Base-by-base conservation (phyloP, 2,113 vertebrate genomes). In the Strix uralensis region DNA sequence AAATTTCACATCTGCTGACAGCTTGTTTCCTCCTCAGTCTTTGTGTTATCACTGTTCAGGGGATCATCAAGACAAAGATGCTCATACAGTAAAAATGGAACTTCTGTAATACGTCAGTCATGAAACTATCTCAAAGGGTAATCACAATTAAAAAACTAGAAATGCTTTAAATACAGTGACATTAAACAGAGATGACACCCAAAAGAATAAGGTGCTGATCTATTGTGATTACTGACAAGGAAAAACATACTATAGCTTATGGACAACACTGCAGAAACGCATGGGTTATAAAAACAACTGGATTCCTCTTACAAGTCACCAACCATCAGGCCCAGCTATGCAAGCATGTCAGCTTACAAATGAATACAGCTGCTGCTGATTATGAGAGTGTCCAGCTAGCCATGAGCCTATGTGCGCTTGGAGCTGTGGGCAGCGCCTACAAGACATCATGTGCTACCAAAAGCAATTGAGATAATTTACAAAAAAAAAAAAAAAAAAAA, bases 1-100 rank as follows among this genome's bases (percentile, higher is more conserved):
- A 87, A 70, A 46, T 91, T 90, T 93, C 90, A 88, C 40, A 34
- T 91, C 38, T 92, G 65, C 83, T 90, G 94, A 93, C 95, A 92
- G 57, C 63, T 95, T 63, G 32, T 89, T 95, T 94, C 88, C 46
- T 80, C 40, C 40, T 82, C 79, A 13, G 32, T 79, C 51, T 81
- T 74, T 83, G 17, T 66, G 38, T 92, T 83, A 88, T 27, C 86
- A 16, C 46, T 73, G 4, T 79, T 75, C 7, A 0, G 81, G 44
- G 34, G 42, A 79, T 75, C 49, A 32, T 71, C 80, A 87, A 57
- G 52, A 67, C 63, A 86, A 91, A 88, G 44, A 79, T 61, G 47
- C 47, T 93, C 7, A 0, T n/a, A 69, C 38, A 81, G 61, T 82
- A 81, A 90, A 90, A 94, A 83, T 17, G 29, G 44, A 86, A 32